phyloP scores from a whole-genome alignment of 1,140 invertebrate genomes.

The Orchesella cincta region DNA sequence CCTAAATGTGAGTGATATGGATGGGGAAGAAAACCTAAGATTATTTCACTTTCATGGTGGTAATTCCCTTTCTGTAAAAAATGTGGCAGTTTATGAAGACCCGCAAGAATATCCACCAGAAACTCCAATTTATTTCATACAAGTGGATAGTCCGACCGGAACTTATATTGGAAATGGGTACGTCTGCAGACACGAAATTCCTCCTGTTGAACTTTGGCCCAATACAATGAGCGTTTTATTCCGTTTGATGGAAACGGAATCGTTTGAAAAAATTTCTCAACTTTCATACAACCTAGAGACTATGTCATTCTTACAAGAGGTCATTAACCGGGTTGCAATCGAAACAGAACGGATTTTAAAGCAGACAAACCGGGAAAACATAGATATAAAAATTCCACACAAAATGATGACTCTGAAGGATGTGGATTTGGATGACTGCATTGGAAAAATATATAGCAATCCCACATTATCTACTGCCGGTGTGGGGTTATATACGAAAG shows the following conservation, averaged over 20 bases:
- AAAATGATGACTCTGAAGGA: neutral
- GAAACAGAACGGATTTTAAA: neutral
- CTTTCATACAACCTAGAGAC: neutral
- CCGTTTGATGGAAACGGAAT: slow-evolving; percentile 2
- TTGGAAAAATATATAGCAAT: neutral
- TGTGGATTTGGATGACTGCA: neutral
- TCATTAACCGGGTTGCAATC: neutral
- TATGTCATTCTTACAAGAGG: neutral
- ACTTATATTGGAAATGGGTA: slow-evolving; percentile 38
- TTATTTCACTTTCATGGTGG: neutral
- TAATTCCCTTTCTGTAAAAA: neutral
- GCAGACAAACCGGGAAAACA: neutral
- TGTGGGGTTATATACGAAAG: neutral
- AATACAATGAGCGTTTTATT: slow-evolving; percentile 33
- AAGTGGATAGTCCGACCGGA: slow-evolving; percentile 28
- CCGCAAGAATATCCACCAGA: neutral
- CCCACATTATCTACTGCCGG: neutral
- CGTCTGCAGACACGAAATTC: slow-evolving; percentile 32
- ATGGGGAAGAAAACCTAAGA: neutral
- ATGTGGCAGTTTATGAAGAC: neutral
- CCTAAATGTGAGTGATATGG: neutral
- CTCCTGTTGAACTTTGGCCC: slow-evolving; percentile 34
- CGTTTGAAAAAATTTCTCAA: neutral
- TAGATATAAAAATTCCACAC: neutral
- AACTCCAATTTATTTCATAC: slow-evolving; percentile 30